These are phyloP conservation scores for Pterostichus niger DNA, from an alignment of 2,888 invertebrate species.

Conservation along the genomic window DNA sequence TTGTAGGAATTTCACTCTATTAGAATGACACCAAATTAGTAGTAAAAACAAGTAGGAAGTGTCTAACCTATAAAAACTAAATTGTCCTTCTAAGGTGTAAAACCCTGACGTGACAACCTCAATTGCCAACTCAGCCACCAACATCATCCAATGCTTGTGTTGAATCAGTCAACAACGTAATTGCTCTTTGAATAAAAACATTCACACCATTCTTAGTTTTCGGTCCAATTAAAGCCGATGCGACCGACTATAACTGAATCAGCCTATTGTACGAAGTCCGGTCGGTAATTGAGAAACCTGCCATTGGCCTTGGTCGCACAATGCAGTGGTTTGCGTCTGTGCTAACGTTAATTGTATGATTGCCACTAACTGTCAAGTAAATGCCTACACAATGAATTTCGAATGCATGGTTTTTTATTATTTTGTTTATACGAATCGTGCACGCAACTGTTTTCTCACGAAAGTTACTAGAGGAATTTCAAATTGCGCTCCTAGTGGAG, in stretches of 20 bases:
- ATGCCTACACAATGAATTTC: conserved; percentile 54
- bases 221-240: conserved; percentile 6
- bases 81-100: not conserved
- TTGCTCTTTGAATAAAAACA: conserved; percentile 26
- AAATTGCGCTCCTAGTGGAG: too few relatives aligned
- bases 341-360: conserved; percentile 52
- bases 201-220: conserved; percentile 40
- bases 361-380: conserved; percentile 31
- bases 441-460: conserved; percentile 10
- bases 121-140: not conserved
- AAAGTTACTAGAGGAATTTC: not conserved
- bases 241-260: conserved; percentile 2
- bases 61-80: too few relatives aligned
- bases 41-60: too few relatives aligned
- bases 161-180: conserved; percentile 36
- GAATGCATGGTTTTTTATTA: conserved; percentile 23
- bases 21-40: too few relatives aligned
- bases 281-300: conserved; percentile 60
- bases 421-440: conserved; percentile 1
- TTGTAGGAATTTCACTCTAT: too few relatives aligned
- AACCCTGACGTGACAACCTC: not conserved
- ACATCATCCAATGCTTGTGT: not conserved
- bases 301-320: conserved; percentile 62
- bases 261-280: conserved; percentile 35
- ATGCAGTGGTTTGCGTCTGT: conserved; percentile 52